Evolutionary conservation across 2,888 invertebrate genomes (phyloP), one percentile per base, ranked within the genome.

Genomic region (Meandrusa payeni): DNA sequence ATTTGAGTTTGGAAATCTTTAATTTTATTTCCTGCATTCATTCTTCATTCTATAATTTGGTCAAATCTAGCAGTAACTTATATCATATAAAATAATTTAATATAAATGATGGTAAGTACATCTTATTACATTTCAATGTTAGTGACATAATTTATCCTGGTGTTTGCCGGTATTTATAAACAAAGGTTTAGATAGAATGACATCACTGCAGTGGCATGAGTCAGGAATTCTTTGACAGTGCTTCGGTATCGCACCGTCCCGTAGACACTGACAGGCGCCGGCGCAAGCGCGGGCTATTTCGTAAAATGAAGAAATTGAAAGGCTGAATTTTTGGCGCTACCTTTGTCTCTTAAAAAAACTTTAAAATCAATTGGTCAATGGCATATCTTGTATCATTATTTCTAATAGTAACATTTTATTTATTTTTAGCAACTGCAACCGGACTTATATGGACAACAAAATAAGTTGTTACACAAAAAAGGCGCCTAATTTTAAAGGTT

Each of bases 161-260:
- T 7, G 12, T 34, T 43, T 43, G 26, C 20, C 19, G 32, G 22
- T 17, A 31, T 24, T 27, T 33, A 29, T 7, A 32, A 39, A 37
- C 46, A 38, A 46, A 37, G 41, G 37, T 36, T 45, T 42, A 42
- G 19, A 23, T 28, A 36, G 31, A 31, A 41, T 34, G 41, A 41
- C 29, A 24, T 23, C 42, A 36, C 17, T 29, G 19, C 57, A 46
- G 17, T 32, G 50, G 33, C 45, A 52, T 76, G 76, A 76, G 59
- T 76, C 76, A 75, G 50, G 50, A 53, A 59, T 57, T 57, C 61
- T 57, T 52, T 55, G 55, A 50, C 41, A 53, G 53, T n/a, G n/a
- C n/a, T n/a, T n/a, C n/a, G n/a, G n/a, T 54, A 28, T 38, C 10
- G 32, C 19, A 31, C 37, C 32, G 43, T 11, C 15, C 26, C 4